Base-by-base conservation (phyloP, 2,113 vertebrate genomes). In the Buteo buteo region DNA sequence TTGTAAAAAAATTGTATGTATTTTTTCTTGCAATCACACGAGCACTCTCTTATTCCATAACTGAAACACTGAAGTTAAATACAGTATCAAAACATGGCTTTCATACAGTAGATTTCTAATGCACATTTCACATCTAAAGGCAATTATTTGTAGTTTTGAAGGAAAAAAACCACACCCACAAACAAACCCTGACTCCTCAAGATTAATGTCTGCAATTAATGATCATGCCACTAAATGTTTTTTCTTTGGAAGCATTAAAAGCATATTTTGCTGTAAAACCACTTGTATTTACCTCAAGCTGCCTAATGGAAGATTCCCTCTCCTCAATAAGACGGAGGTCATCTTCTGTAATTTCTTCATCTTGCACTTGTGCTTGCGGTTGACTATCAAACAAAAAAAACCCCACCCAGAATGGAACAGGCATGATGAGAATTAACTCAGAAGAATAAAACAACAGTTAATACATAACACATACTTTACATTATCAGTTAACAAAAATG, bases 301-400 rank as follows among this genome's bases (percentile, higher is more conserved):
- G 99, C 90, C 98, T 98, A 97, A 99, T 99, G 81, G 99, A 95
- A 42, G 98, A 98, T 93, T 99, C 99, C 92, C 99, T 98, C 95
- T 99, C 99, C 66, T 99, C 98, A 45, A 99, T 99, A 90, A 99
- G 98, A 86, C 97, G 98, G 73, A 99, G 98, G 91, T 99, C 99
- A 17, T 99, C 99, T 92, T 99, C 99, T 73, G 99, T 99, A 95
- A 99, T 99, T 91, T 98, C 98, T 52, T 99, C 99, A 88, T 98
- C 96, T 95, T 99, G 98, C 64, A 98, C 96, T 84, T 99, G 99
- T 25, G 97, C 85, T 97, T 99, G 99, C 1, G 98, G 85, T 49
- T 98, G 98, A 94, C 98, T 97, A 59, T 45, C 34, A 76, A 72
- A 80, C 19, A 50, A 78, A 45, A 36, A 55, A 55, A 45, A 6